phyloP scores from a whole-genome alignment of 1,140 invertebrate genomes.

The Lasioglossum albipes region DNA sequence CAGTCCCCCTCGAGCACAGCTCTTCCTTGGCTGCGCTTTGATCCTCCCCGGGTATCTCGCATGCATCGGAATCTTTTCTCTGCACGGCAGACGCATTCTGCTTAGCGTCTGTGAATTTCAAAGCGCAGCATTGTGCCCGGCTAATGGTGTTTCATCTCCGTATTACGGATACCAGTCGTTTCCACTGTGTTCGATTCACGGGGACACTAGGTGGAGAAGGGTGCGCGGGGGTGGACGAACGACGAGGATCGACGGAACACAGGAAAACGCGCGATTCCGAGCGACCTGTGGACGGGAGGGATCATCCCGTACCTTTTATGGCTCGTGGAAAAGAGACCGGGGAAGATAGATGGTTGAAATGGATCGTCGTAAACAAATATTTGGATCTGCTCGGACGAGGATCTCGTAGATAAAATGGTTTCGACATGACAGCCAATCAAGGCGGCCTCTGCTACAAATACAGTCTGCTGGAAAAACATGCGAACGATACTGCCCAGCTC shows the following conservation, averaged over 20 bases:
- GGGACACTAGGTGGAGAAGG: not conserved
- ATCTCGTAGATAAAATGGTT: too few species aligned
- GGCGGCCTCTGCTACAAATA: too few species aligned
- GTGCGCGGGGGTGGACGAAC: too few species aligned
- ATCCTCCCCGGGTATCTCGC: constrained; percentile 29
- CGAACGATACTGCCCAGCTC: too few species aligned
- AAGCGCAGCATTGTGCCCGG: constrained; percentile 24
- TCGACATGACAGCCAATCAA: too few species aligned
- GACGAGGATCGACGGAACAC: too few species aligned
- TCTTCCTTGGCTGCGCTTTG: constrained; percentile 32
- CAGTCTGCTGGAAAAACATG: too few species aligned
- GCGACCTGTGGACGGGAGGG: not conserved
- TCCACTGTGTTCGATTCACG: not conserved
- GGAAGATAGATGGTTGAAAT: not conserved
- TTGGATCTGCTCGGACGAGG: too few species aligned
- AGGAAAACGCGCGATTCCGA: not conserved
- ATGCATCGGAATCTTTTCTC: constrained; percentile 42
- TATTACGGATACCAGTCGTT: constrained; percentile 26
- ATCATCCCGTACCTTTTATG: not conserved
- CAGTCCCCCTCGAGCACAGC: constrained; percentile 7
- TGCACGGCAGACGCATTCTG: constrained; percentile 15
- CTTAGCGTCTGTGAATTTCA: constrained; percentile 33
- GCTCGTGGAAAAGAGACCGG: not conserved
- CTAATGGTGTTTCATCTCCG: constrained; percentile 39
- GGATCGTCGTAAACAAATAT: not conserved